These are phyloP conservation scores for Ochropleura plecta DNA, from an alignment of 2,888 invertebrate genomes.

Conservation along the genomic window DNA sequence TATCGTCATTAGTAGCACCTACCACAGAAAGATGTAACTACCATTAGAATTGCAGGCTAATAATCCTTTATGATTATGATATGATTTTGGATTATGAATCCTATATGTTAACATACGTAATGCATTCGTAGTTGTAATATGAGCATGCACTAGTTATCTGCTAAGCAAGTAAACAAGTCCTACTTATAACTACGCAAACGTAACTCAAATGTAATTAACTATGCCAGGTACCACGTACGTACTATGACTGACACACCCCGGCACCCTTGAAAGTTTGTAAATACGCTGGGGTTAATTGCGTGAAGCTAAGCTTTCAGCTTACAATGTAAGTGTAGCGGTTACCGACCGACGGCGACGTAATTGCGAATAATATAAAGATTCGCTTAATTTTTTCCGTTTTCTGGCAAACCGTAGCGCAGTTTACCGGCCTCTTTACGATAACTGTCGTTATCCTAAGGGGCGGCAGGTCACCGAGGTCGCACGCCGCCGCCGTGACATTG, in stretches of 20 bases:
- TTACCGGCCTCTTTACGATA: constrained; percentile 75
- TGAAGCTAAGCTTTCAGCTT: constrained; percentile 41
- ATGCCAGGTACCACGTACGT: constrained; percentile 64
- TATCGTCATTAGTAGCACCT: constrained; percentile 74
- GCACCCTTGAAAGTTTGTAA: constrained; percentile 65
- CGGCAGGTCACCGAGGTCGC: constrained; percentile 73
- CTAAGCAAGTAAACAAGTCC: constrained; percentile 44
- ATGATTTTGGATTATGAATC: too few species aligned
- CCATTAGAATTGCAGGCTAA: constrained; percentile 64
- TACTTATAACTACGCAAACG: constrained; percentile 54
- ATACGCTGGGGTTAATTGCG: constrained; percentile 61
- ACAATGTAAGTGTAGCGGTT: constrained; percentile 37
- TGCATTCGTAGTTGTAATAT: not conserved
- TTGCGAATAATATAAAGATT: constrained; percentile 63
- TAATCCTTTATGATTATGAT: constrained; percentile 59
- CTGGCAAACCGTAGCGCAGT: constrained; percentile 57
- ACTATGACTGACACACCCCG: constrained; percentile 61
- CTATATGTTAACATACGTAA: not conserved
- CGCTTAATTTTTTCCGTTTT: constrained; percentile 61
- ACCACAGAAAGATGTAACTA: constrained; percentile 44
- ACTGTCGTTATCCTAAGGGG: constrained; percentile 79
- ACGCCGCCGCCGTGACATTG: constrained; percentile 82
- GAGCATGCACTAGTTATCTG: constrained; percentile 59
- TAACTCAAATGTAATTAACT: constrained; percentile 67
- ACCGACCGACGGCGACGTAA: constrained; percentile 27